A percentile compares a stretch with the other conserved stretches of the same genome.
These are phyloP conservation scores for Gymnoscelis rufifasciata DNA, from an alignment of 2,888 invertebrate species.

Conservation along the genomic window DNA sequence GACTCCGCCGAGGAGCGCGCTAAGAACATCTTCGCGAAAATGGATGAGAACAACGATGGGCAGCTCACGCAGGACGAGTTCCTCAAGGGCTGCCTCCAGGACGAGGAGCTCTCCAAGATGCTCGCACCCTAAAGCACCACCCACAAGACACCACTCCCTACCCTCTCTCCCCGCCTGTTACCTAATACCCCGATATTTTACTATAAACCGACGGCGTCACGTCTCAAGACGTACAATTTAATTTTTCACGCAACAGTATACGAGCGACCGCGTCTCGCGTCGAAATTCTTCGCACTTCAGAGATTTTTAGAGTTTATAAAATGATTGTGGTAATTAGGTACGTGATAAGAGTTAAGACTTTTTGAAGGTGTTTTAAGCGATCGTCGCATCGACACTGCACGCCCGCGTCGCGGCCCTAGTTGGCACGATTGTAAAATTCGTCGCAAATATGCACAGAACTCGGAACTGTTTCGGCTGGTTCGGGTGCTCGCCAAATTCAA, in stretches of 20 bases:
- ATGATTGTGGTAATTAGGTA: constrained; percentile 31
- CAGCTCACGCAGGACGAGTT: constrained; percentile 99
- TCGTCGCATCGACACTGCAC: constrained; percentile 22
- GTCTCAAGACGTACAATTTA: constrained; percentile 22
- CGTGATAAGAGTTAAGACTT: constrained; percentile 31
- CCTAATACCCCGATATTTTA: constrained; percentile 25
- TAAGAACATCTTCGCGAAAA: constrained; percentile 99
- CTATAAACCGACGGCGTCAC: constrained; percentile 52
- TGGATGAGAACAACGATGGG: constrained; percentile 99
- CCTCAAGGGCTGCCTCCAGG: constrained; percentile 97
- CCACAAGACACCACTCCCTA: constrained; percentile 12
- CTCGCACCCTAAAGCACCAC: constrained; percentile 87
- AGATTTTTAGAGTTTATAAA: constrained; percentile 25
- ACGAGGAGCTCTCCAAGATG: constrained; percentile 97
- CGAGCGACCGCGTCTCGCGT: constrained; percentile 24
- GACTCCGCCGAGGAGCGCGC: constrained; percentile 98
- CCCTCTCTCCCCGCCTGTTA: constrained; percentile 26
- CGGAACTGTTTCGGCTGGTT: too few species aligned
- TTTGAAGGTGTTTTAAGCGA: constrained; percentile 29
- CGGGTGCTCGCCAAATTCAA: constrained; percentile 1
- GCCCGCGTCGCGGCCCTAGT: not conserved
- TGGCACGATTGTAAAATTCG: too few species aligned
- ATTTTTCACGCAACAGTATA: constrained; percentile 28
- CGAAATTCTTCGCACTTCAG: constrained; percentile 23
- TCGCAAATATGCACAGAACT: too few species aligned